phyloP scores from a whole-genome alignment of 2,113 vertebrate genomes.

The Genyomyrus donnyi region DNA sequence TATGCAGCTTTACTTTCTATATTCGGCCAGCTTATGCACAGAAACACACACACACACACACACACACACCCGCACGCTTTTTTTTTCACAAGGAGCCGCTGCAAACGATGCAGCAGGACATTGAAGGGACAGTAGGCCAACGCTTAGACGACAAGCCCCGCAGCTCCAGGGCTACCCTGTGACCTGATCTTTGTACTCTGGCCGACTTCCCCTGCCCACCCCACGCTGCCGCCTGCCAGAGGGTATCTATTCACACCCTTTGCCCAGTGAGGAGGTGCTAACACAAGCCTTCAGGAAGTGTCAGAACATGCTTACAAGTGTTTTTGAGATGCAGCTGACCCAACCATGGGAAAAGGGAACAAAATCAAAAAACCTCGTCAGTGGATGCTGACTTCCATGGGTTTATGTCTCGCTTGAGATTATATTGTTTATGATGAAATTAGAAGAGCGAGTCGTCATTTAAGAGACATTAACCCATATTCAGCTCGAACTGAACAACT shows the following conservation, averaged over 20 bases:
- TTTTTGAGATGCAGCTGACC: constrained; percentile 66
- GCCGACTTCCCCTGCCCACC: constrained; percentile 53
- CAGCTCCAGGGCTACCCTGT: constrained; percentile 20
- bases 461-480: not conserved
- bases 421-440: not conserved
- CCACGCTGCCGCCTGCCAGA: constrained; percentile 76
- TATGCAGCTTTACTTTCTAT: not conserved
- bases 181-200: constrained; percentile 57
- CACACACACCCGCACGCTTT: constrained; percentile 45
- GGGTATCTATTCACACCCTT: constrained; percentile 87
- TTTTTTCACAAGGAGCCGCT: constrained; percentile 61
- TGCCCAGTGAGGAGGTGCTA: constrained; percentile 79
- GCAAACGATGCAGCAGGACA: constrained; percentile 63
- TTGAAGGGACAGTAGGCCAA: constrained; percentile 54
- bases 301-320: constrained; percentile 82
- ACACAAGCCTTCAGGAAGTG: constrained; percentile 85
- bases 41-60: constrained; percentile 53
- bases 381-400: not conserved
- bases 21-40: not conserved
- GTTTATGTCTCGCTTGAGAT: not conserved
- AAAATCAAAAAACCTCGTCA: not conserved
- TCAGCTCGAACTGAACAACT: not conserved
- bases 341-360: constrained; percentile 54
- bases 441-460: not conserved
- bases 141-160: not conserved